phyloP scores from a whole-genome alignment of 2,888 invertebrate genomes.

The Flexamia atlantica region DNA sequence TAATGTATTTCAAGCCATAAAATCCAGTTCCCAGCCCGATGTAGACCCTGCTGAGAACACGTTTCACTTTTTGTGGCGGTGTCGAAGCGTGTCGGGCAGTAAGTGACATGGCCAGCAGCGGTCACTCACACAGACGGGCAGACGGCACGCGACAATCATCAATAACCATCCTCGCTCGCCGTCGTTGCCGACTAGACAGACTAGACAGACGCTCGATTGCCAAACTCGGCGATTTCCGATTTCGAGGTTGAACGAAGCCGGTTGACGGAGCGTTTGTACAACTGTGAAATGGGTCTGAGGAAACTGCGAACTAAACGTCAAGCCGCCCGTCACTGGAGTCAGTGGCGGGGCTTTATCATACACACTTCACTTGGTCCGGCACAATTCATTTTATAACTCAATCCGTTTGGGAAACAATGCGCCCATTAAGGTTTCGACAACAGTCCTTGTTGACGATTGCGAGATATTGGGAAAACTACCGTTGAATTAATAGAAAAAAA shows the following conservation, averaged over 20 bases:
- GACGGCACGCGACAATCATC: conserved; percentile 35
- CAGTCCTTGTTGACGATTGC: too few species aligned
- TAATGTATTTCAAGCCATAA: too few species aligned
- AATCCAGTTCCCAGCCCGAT: too few species aligned
- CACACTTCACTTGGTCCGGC: too few species aligned
- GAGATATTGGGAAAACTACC: too few species aligned
- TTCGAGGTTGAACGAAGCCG: conserved; percentile 15
- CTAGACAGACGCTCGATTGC: too few species aligned
- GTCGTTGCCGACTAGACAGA: background rate
- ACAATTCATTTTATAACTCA: too few species aligned
- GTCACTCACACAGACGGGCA: conserved; percentile 27
- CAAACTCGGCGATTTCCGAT: background rate
- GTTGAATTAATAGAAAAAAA: too few species aligned
- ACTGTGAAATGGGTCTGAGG: background rate
- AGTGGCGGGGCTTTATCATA: too few species aligned
- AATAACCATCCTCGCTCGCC: background rate
- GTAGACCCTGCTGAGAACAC: background rate
- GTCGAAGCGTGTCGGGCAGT: background rate
- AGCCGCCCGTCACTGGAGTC: too few species aligned
- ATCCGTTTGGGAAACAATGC: too few species aligned
- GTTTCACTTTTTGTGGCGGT: conserved; percentile 20
- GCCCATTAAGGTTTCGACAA: too few species aligned
- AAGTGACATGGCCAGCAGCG: conserved; percentile 7
- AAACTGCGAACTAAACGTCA: background rate
- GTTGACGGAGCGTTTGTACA: background rate